Conservation (phyloP, 2,113 vertebrate genomes). For the Phoxinus phoxinus region DNA sequence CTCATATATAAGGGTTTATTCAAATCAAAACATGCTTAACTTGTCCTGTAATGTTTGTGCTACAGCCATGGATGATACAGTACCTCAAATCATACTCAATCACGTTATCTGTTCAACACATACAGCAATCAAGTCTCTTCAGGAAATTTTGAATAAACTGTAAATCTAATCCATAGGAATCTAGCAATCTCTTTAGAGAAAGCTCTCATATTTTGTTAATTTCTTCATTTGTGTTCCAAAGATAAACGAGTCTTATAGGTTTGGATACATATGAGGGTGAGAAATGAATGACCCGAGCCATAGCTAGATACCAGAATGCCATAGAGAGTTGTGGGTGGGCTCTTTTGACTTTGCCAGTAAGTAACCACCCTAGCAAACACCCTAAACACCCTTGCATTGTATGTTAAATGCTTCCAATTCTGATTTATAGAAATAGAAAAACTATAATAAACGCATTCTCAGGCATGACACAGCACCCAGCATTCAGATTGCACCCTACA, state of each 20-base stretch:
- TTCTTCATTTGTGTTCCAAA: no score
- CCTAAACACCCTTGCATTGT: neutral
- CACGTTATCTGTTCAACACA: no score
- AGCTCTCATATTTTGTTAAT: no score
- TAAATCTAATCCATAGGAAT: no score
- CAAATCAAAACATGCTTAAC: neutral
- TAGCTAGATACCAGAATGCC: neutral
- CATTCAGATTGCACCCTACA: neutral
- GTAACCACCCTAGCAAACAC: constrained; percentile 8
- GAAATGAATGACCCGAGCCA: no score
- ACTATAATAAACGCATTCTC: neutral
- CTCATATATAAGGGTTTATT: neutral
- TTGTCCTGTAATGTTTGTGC: neutral
- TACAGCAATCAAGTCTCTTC: no score
- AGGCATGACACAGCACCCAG: constrained; percentile 20
- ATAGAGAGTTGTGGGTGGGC: neutral
- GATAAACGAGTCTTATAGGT: no score
- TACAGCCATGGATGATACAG: neutral
- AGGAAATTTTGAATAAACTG: no score
- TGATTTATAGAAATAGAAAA: neutral
- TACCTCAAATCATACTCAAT: neutral
- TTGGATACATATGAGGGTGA: no score
- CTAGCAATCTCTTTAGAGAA: no score
- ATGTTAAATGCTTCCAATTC: neutral
- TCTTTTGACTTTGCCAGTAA: neutral